These are phyloP conservation scores for Macrotrachela quadricornifera DNA, from an alignment of 1,140 invertebrate species.

Conservation along the genomic window DNA sequence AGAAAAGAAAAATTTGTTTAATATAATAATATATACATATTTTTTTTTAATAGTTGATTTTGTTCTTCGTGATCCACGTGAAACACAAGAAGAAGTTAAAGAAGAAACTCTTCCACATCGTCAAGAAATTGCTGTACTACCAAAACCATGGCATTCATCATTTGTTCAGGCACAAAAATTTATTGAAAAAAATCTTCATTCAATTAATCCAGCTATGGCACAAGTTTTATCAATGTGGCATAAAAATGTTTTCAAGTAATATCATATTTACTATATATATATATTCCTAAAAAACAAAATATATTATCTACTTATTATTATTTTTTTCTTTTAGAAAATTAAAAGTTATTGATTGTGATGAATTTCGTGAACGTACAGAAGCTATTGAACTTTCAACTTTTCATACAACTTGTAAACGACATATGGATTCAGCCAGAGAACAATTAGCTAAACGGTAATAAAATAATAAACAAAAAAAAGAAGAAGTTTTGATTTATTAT, in stretches of 20 bases:
- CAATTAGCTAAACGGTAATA: slow-evolving; percentile 32
- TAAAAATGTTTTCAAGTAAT: slow-evolving; percentile 44
- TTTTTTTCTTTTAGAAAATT: slow-evolving; percentile 26
- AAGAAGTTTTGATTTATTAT: no score
- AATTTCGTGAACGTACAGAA: slow-evolving; percentile 29
- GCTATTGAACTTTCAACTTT: slow-evolving; percentile 32
- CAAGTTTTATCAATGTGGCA: slow-evolving; percentile 61
- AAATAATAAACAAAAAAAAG: no score
- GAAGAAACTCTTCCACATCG: slow-evolving; percentile 21
- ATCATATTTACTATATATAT: background rate
- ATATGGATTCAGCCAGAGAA: slow-evolving; percentile 34
- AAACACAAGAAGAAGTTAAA: slow-evolving; percentile 19
- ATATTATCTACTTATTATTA: background rate
- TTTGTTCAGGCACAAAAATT: slow-evolving; percentile 31
- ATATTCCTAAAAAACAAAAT: no score
- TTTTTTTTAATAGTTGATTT: slow-evolving; percentile 49
- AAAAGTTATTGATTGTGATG: slow-evolving; percentile 35
- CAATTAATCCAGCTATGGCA: slow-evolving; percentile 56
- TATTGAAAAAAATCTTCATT: slow-evolving; percentile 44
- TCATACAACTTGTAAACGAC: slow-evolving; percentile 32
- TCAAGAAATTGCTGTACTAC: slow-evolving; percentile 41
- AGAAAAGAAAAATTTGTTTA: no score
- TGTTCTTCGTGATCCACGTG: slow-evolving; percentile 50
- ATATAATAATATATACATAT: background rate
- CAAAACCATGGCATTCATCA: slow-evolving; percentile 39